Evolutionary conservation across 2,888 invertebrate genomes (phyloP).

Genomic region (Mycalesis mineus): DNA sequence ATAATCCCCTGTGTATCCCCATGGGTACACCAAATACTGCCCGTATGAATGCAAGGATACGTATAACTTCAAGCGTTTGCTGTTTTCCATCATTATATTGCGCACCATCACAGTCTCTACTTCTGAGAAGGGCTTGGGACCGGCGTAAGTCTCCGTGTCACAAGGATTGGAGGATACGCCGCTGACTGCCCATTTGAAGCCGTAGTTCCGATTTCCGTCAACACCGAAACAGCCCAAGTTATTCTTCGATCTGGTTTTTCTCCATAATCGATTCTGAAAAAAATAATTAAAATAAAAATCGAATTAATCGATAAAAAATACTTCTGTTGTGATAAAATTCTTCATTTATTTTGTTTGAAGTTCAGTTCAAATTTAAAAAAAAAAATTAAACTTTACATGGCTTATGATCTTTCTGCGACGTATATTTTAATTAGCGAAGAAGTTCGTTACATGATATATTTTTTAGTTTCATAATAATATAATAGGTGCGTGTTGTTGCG

Average conservation of each 20-base stretch:
- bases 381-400: too few relatives aligned
- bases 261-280: slow-evolving; percentile 80
- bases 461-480: too few relatives aligned
- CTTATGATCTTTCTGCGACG: too few relatives aligned
- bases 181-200: slow-evolving; percentile 81
- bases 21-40: slow-evolving; percentile 80
- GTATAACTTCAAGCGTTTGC: slow-evolving; percentile 79
- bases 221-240: slow-evolving; percentile 75
- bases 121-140: slow-evolving; percentile 80
- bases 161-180: slow-evolving; percentile 82
- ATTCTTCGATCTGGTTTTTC: slow-evolving; percentile 77
- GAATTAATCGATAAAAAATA: not conserved
- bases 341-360: too few relatives aligned
- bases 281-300: slow-evolving; percentile 14
- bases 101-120: slow-evolving; percentile 77
- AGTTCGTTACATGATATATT: too few relatives aligned
- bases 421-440: too few relatives aligned
- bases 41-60: slow-evolving; percentile 84
- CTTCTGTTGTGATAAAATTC: too few relatives aligned
- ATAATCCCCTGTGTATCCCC: slow-evolving; percentile 76
- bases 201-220: slow-evolving; percentile 85
- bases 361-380: too few relatives aligned
- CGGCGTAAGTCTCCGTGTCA: slow-evolving; percentile 77
- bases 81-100: slow-evolving; percentile 70
- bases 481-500: too few relatives aligned